Conservation (phyloP, 2,797 vertebrate species). For the Gambusia yucatana region DNA sequence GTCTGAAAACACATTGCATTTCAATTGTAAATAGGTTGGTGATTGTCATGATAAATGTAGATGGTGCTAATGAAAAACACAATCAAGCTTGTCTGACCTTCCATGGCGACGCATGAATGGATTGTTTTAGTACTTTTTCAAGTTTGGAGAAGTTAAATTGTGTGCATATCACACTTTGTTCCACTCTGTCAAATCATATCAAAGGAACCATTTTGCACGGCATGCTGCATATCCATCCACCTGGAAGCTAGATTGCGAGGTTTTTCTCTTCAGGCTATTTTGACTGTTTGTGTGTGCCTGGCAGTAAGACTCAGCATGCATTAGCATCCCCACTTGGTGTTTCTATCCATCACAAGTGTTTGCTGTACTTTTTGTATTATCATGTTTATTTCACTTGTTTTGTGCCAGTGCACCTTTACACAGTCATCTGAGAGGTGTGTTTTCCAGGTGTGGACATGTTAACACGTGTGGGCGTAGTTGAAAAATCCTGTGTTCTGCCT, state of each 20-base stretch:
- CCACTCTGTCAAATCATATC: constrained; percentile 64
- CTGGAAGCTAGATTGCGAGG: constrained; percentile 51
- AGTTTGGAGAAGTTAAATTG: constrained; percentile 58
- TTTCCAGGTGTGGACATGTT: constrained; percentile 19
- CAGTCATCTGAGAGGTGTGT: constrained; percentile 5
- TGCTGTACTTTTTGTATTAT: background rate
- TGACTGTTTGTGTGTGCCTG: constrained; percentile 16
- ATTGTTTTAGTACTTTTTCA: constrained; percentile 40
- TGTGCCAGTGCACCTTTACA: background rate
- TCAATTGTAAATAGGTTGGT: background rate
- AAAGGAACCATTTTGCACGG: constrained; percentile 54
- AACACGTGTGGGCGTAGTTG: constrained; percentile 6
- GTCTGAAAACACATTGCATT: too few species aligned
- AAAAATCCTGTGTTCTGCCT: constrained; percentile 16
- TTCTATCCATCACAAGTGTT: background rate
- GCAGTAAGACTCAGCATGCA: background rate
- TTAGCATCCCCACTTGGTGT: background rate
- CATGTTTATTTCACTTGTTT: background rate
- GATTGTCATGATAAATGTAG: background rate
- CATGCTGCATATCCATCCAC: constrained; percentile 42
- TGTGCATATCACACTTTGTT: constrained; percentile 58
- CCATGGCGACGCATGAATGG: constrained; percentile 8
- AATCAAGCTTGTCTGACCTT: background rate
- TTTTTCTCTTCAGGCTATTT: constrained; percentile 45
- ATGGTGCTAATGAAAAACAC: background rate